Percentiles rank a stretch among this genome's conserved stretches.
phyloP scores from a whole-genome alignment of 2,797 vertebrate genomes.

The Rhinella marina region DNA sequence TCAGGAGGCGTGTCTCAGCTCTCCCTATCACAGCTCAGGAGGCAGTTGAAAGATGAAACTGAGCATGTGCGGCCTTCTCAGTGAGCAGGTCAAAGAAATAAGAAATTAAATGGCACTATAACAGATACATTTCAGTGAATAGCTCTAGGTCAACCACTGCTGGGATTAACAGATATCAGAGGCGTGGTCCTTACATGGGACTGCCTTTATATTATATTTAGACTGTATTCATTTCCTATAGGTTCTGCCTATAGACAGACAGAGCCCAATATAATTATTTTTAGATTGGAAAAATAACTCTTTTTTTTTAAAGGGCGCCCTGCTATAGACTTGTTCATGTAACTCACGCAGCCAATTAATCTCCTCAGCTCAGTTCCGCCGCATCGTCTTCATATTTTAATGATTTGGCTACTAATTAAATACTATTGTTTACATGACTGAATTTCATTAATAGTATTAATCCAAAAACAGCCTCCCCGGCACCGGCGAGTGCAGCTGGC shows the following conservation, averaged over 20 bases:
- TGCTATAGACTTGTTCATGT: slow-evolving; percentile 73
- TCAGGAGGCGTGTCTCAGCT: no score
- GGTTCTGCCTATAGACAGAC: background rate
- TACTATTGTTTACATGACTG: slow-evolving; percentile 77
- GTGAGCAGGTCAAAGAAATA: no score
- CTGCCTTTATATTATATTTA: background rate
- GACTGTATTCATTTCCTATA: background rate
- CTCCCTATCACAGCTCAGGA: no score
- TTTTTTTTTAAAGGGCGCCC: background rate
- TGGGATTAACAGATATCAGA: no score
- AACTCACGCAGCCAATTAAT: slow-evolving; percentile 73
- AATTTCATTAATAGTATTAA: slow-evolving; percentile 73
- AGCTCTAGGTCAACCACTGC: no score
- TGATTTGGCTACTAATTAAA: slow-evolving; percentile 79
- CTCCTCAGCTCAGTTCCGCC: slow-evolving; percentile 72
- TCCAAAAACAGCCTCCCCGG: slow-evolving; percentile 64
- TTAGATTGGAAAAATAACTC: background rate
- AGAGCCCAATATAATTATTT: background rate
- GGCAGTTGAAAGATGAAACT: no score
- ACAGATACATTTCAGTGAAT: no score
- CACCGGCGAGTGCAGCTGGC: slow-evolving; percentile 48
- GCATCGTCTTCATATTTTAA: slow-evolving; percentile 76
- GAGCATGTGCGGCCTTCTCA: no score
- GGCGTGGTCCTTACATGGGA: no score
- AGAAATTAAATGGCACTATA: no score